Evolutionary conservation across 2,113 vertebrate species (phyloP).

Genomic region (Emydura subglobosa): DNA sequence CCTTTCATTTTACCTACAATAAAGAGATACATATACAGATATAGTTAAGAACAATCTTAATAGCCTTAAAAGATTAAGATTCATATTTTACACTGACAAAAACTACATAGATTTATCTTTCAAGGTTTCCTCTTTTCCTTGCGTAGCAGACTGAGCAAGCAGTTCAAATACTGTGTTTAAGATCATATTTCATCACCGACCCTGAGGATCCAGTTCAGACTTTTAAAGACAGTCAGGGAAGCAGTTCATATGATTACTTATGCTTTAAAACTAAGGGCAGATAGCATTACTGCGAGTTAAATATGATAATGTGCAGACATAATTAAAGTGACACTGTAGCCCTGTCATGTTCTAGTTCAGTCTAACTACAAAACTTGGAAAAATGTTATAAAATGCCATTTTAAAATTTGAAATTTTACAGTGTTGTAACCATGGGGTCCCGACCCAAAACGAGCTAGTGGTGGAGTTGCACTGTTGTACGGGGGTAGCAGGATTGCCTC

Average conservation of each 20-base stretch:
- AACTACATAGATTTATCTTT: background rate
- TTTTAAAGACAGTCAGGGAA: background rate
- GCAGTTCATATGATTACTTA: background rate
- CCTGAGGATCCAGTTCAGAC: background rate
- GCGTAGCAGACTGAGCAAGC: background rate
- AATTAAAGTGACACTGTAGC: background rate
- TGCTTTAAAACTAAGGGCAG: background rate
- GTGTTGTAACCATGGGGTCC: no score
- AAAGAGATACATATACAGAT: background rate
- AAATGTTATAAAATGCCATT: background rate
- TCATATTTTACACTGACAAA: background rate
- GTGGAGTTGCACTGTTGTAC: no score
- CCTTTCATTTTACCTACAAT: conserved; percentile 96
- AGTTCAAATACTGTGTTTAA: background rate
- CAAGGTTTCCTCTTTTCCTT: background rate
- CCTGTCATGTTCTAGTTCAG: background rate
- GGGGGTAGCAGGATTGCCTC: no score
- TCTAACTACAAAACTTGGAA: background rate
- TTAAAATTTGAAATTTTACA: background rate
- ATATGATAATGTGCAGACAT: background rate
- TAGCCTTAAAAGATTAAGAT: background rate
- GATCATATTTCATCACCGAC: background rate
- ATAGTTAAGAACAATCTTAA: background rate
- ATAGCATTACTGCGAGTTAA: no score
- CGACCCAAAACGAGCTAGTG: no score